Evolutionary conservation across 2,113 vertebrate species (phyloP).

Genomic region (Ellobius talpinus): DNA sequence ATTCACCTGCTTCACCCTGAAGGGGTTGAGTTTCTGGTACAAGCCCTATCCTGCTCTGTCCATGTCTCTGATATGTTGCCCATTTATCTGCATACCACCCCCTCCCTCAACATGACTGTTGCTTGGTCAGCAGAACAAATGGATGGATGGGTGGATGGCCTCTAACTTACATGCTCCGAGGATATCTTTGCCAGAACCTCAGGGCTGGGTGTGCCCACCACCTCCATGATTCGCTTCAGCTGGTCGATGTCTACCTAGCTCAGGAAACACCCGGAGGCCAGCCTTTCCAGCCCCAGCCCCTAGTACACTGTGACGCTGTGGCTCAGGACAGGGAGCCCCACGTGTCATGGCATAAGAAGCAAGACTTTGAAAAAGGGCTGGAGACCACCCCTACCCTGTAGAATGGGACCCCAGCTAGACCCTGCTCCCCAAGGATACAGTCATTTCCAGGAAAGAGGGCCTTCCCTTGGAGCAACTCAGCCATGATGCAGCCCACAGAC

Average conservation of each 20-base stretch:
- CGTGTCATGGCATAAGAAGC: background rate
- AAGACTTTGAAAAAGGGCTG: background rate
- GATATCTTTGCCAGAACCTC: conserved; percentile 98
- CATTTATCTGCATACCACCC: background rate
- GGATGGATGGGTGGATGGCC: background rate
- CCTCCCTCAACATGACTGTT: background rate
- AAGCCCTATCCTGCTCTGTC: background rate
- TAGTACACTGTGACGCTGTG: background rate
- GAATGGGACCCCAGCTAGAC: too few relatives aligned
- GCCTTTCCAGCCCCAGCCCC: background rate
- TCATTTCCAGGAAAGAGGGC: conserved; percentile 97
- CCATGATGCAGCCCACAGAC: conserved; percentile 99
- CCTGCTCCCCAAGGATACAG: conserved; percentile 94
- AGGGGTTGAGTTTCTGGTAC: background rate
- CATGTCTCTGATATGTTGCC: fast-evolving
- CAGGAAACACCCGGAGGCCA: conserved; percentile 80
- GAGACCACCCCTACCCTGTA: background rate
- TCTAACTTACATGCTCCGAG: conserved; percentile 94
- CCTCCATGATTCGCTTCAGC: conserved; percentile 98
- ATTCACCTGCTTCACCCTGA: background rate
- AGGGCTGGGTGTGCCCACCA: conserved; percentile 96
- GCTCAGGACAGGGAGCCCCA: background rate
- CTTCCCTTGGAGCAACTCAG: conserved; percentile 97
- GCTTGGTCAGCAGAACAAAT: background rate
- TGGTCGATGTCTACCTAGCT: conserved; percentile 96